Conservation (phyloP, 2,113 vertebrate species). For the Ailuropoda melanoleuca region DNA sequence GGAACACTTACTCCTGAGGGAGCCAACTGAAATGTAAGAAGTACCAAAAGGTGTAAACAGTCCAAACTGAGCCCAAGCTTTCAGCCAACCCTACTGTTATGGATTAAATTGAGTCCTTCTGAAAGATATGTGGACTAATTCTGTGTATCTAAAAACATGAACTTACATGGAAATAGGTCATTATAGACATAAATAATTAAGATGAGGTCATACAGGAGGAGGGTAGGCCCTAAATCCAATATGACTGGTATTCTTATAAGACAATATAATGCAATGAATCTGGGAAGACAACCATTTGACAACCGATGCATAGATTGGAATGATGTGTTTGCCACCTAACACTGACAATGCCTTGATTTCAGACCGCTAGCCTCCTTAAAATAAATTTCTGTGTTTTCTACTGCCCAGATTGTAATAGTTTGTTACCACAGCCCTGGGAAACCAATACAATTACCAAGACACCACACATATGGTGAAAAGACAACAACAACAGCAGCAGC, state of each 20-base stretch:
- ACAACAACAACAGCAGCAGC: too few species aligned
- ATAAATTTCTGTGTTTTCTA: too few species aligned
- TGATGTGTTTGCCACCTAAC: background rate
- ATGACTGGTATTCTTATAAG: background rate
- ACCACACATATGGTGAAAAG: too few species aligned
- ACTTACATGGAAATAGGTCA: background rate
- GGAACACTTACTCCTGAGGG: background rate
- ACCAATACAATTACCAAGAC: too few species aligned
- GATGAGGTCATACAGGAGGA: background rate
- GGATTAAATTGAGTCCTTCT: background rate
- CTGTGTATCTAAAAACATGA: background rate
- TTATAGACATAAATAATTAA: background rate
- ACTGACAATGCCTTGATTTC: too few species aligned
- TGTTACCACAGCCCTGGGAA: too few species aligned
- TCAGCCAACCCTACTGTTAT: rapidly evolving
- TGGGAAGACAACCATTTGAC: background rate
- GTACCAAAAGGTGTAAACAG: background rate
- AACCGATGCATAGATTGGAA: too few species aligned
- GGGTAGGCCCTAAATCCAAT: background rate
- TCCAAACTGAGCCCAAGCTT: background rate
- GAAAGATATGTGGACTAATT: background rate
- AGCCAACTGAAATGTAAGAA: background rate
- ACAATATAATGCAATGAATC: background rate
- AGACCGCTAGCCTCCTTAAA: too few species aligned
- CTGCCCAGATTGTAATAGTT: too few species aligned